Evolutionary conservation across 2,888 invertebrate genomes (phyloP), one percentile per base, ranked within the genome.

Genomic region (Phaonia tiefii): DNA sequence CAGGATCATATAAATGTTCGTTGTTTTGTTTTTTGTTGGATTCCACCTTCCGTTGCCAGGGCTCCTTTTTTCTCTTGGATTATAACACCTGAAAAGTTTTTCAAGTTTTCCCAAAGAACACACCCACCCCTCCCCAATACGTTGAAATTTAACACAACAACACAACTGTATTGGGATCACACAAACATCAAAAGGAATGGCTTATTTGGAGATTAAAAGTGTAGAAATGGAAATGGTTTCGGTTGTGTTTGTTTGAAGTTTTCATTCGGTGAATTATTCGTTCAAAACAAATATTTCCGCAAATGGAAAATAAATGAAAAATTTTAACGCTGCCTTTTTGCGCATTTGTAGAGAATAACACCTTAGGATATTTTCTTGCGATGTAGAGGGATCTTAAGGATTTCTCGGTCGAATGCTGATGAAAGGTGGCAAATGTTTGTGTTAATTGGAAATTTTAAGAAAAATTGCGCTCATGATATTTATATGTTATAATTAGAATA

Each of bases 41-140:
- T 39, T 60, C 37, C 13, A 7, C 1, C 25, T 63, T 42, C 1
- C 26, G n/a, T 56, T 56, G 1, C 15, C 0, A n/a, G n/a, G n/a
- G n/a, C n/a, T n/a, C n/a, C n/a, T n/a, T n/a, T n/a, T n/a, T n/a
- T n/a, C n/a, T 65, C 8, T 51, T 49, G 1, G 37, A 67, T 67
- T 67, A 51, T 37, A 67, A 67, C 67, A 67, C 67, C 67, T 67
- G 67, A n/a, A 54, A 67, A 51, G 13, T 13, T 67, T 67, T 51
- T 20, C 67, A 67, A 67, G 67, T 22, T 20, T 17, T n/a, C 2
- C 31, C 1, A 1, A 7, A 11, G 3, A 26, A 31, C 46, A 31
- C 25, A 66, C 13, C 37, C 31, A n/a, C 15, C 2, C 31, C 37
- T n/a, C 5, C 31, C n/a, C 37, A 60, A 15, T 10, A n/a, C 5